A percentile compares a stretch with the other conserved stretches of the same genome.
These are phyloP conservation scores for Microcebus griseorufus DNA, from an alignment of 2,113 vertebrate species.

Conservation along the genomic window DNA sequence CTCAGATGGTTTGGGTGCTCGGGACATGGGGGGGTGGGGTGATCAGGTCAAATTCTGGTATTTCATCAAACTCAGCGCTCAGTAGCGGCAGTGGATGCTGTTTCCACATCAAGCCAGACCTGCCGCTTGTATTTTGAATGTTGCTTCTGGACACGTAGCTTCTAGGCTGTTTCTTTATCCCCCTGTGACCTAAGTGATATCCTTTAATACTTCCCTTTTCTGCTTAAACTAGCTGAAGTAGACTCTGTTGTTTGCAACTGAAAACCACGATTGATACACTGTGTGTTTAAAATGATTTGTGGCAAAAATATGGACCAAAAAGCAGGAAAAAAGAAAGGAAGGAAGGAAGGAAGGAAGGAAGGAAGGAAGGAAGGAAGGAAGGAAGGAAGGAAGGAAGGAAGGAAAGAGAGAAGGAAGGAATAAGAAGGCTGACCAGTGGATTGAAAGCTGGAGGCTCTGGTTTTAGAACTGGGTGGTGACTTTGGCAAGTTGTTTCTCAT, in stretches of 20 bases:
- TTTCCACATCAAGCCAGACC: not conserved
- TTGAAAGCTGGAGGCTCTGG: not conserved
- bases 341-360: no score
- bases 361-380: no score
- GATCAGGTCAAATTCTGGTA: not conserved
- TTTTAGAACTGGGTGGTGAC: not conserved
- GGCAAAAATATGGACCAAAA: not conserved
- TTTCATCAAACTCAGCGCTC: not conserved
- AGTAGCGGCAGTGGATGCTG: not conserved
- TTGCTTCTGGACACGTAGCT: not conserved
- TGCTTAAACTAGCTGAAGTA: not conserved
- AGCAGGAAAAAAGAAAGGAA: not conserved
- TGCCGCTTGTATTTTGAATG: not conserved
- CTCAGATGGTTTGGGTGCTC: not conserved
- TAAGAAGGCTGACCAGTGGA: not conserved
- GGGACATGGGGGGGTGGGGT: not conserved
- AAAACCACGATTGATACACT: not conserved
- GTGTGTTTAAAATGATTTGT: not conserved
- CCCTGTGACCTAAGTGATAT: not conserved
- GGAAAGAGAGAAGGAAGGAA: no score
- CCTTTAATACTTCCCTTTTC: not conserved
- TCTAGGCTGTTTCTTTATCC: not conserved
- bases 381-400: not conserved
- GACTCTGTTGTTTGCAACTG: not conserved
- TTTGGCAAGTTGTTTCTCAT: not conserved